These are phyloP conservation scores for Trilocha varians DNA, from an alignment of 2,888 invertebrate species.

Conservation along the genomic window DNA sequence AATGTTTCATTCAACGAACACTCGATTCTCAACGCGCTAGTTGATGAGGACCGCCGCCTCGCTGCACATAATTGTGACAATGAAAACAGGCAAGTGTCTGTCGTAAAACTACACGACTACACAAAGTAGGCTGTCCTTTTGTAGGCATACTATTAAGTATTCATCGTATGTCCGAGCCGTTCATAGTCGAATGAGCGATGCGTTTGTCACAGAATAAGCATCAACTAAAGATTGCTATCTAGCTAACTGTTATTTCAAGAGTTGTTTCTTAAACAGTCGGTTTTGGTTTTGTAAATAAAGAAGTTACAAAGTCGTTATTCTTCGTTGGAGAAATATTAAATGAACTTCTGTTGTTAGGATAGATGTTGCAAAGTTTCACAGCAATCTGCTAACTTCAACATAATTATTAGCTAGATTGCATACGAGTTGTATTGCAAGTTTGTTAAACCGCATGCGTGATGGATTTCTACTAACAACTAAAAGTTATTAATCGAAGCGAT, in stretches of 20 bases:
- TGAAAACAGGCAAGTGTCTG: conserved; percentile 58
- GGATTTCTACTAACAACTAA: too few species aligned
- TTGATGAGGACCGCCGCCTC: conserved; percentile 28
- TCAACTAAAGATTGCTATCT: conserved; percentile 13
- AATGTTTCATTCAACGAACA: conserved; percentile 36
- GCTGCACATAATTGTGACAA: conserved; percentile 50
- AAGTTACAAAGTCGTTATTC: too few species aligned
- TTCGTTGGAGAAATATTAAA: too few species aligned
- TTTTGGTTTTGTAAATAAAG: too few species aligned
- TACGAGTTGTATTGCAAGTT: too few species aligned
- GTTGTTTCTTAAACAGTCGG: not conserved
- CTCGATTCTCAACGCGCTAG: conserved; percentile 26
- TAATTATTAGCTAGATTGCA: too few species aligned
- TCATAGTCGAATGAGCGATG: conserved; percentile 33
- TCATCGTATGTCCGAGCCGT: conserved; percentile 40
- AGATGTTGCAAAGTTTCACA: too few species aligned
- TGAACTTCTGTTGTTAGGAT: too few species aligned
- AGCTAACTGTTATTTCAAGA: conserved; percentile 12
- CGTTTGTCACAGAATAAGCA: conserved; percentile 26
- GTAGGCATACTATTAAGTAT: conserved; percentile 56
- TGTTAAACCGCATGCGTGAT: too few species aligned
- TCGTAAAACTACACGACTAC: conserved; percentile 56
- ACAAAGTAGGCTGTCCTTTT: conserved; percentile 56
- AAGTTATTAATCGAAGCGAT: not conserved
- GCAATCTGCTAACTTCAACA: too few species aligned